Evolutionary conservation across 2,888 invertebrate genomes (phyloP).

Genomic region (Himalopsyche anomala): DNA sequence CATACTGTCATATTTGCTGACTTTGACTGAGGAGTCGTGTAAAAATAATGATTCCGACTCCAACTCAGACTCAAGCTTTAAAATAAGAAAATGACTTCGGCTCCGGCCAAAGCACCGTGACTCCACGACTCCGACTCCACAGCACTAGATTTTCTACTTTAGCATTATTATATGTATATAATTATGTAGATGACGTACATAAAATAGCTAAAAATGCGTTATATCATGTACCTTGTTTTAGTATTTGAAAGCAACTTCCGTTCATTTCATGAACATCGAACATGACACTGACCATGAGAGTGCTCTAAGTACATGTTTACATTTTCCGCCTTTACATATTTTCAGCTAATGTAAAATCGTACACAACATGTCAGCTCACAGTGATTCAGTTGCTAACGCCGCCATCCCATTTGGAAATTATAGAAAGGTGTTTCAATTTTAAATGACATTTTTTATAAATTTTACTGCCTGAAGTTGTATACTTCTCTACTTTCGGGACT

Average conservation of each 20-base stretch:
- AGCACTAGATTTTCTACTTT: too few relatives aligned
- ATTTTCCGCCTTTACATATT: slow-evolving; percentile 1
- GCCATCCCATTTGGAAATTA: neutral
- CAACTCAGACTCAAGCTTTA: too few relatives aligned
- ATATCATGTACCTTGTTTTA: neutral
- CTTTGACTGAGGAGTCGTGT: too few relatives aligned
- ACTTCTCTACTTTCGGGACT: too few relatives aligned
- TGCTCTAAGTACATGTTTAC: neutral
- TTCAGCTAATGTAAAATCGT: slow-evolving; percentile 23
- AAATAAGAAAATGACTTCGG: too few relatives aligned
- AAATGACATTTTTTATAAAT: neutral
- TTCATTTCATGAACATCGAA: neutral
- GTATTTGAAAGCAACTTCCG: neutral
- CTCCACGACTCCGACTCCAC: too few relatives aligned
- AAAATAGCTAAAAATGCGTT: neutral
- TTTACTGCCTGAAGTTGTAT: too few relatives aligned
- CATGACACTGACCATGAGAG: slow-evolving; percentile 4
- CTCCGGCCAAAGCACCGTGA: too few relatives aligned
- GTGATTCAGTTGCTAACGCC: neutral
- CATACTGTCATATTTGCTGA: too few relatives aligned
- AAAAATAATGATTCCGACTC: too few relatives aligned
- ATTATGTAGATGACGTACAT: too few relatives aligned
- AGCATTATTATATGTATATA: too few relatives aligned
- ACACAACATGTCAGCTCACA: neutral
- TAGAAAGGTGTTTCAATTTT: neutral